Evolutionary conservation across 2,113 vertebrate species (phyloP).

Genomic region (Pelusios castaneus): DNA sequence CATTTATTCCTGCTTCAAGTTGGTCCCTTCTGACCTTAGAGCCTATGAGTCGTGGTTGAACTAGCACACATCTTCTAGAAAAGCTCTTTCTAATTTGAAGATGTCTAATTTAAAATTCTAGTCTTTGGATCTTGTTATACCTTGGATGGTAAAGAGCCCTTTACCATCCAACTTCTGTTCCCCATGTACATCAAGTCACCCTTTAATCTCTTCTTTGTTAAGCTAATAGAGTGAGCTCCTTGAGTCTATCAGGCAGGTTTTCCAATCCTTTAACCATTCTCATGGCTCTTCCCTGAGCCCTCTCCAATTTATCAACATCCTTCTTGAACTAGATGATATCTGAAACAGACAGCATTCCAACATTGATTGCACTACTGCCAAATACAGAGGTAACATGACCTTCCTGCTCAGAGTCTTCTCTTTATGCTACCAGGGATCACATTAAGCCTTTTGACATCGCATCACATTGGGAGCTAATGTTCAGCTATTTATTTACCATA

Average conservation of each 20-base stretch:
- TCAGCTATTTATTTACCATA: not conserved
- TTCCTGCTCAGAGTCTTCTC: not conserved
- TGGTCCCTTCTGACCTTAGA: no score
- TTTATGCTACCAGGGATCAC: rapidly evolving
- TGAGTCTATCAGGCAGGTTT: not conserved
- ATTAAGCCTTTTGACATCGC: not conserved
- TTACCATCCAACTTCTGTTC: slow-evolving; percentile 2
- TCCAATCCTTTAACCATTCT: not conserved
- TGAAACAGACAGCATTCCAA: not conserved
- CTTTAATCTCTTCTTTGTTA: not conserved
- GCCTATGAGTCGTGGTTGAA: not conserved
- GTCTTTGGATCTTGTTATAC: rapidly evolving
- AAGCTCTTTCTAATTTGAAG: slow-evolving; percentile 10
- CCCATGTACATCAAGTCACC: not conserved
- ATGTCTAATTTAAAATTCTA: slow-evolving; percentile 24
- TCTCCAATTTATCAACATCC: slow-evolving; percentile 15
- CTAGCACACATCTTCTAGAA: not conserved
- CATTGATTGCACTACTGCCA: not conserved
- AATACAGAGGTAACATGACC: not conserved
- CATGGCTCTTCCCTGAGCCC: rapidly evolving
- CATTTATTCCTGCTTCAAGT: not conserved
- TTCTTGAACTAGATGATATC: rapidly evolving
- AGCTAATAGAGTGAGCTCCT: not conserved
- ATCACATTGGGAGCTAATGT: not conserved
- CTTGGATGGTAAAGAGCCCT: not conserved